phyloP scores from a whole-genome alignment of 2,113 vertebrate species.

The Pteronura brasiliensis region DNA sequence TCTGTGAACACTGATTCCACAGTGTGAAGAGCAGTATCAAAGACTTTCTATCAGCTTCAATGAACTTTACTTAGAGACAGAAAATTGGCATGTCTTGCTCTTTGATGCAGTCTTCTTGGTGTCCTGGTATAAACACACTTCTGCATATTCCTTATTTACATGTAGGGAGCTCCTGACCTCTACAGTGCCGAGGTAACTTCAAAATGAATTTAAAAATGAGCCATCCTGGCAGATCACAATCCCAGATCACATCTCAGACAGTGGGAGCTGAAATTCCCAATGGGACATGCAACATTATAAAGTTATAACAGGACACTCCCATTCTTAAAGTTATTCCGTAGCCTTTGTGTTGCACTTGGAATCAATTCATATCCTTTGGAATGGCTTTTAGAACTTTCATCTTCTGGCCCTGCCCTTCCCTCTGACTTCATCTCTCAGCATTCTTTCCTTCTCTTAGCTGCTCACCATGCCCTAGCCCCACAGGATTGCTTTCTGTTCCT shows the following conservation, averaged over 20 bases:
- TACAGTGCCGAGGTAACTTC: no score
- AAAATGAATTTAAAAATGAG: background rate
- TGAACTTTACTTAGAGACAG: background rate
- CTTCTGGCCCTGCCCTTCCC: background rate
- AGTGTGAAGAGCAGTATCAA: background rate
- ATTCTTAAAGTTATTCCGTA: background rate
- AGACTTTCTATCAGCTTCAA: background rate
- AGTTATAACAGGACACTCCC: background rate
- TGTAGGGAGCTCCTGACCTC: background rate
- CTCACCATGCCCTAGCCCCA: no score
- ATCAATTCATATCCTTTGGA: background rate
- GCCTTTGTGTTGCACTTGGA: background rate
- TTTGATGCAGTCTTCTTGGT: background rate
- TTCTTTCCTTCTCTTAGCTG: rapidly evolving
- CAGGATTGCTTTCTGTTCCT: background rate
- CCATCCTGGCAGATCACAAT: no score
- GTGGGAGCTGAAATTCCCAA: background rate
- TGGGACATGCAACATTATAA: background rate
- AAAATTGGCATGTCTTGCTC: background rate
- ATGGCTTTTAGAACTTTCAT: background rate
- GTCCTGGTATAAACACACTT: background rate
- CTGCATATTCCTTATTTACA: background rate
- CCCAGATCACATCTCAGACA: background rate
- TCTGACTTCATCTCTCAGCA: background rate
- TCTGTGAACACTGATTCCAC: background rate